A percentile compares a stretch with the other conserved stretches of the same genome.
Conservation (phyloP, 2,113 vertebrate species). For the Dasypus novemcinctus region DNA sequence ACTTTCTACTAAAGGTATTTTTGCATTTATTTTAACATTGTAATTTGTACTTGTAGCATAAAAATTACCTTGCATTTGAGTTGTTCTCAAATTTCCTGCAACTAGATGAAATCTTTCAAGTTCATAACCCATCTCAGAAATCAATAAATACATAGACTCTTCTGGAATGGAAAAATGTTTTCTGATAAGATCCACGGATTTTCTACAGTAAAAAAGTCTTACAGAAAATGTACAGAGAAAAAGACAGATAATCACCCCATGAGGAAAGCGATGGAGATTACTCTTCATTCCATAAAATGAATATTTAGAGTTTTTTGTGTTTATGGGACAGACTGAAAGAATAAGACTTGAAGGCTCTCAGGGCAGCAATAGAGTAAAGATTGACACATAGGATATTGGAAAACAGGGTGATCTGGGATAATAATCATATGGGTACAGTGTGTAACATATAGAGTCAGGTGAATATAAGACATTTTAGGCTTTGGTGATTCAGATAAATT, state of each 20-base stretch:
- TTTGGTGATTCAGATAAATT: background rate
- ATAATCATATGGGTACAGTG: background rate
- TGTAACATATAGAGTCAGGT: background rate
- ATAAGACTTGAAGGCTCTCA: background rate
- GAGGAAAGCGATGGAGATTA: background rate
- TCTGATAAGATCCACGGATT: background rate
- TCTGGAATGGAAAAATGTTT: background rate
- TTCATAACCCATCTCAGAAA: background rate
- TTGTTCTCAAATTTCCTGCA: background rate
- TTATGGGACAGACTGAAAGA: background rate
- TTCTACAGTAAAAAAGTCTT: background rate
- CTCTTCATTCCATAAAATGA: background rate
- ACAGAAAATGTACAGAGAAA: background rate
- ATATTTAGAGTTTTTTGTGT: background rate
- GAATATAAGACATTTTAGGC: background rate
- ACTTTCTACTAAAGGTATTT: background rate
- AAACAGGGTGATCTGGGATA: background rate
- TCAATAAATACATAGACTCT: background rate
- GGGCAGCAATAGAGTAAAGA: background rate
- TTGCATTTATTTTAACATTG: conserved; percentile 1
- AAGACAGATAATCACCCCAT: background rate
- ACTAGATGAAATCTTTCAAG: background rate
- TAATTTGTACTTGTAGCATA: background rate
- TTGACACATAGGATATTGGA: background rate
- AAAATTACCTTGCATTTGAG: background rate